Evolutionary conservation across 2,113 vertebrate genomes (phyloP), one percentile per base, ranked within the genome.

Genomic region (Prinia subflava): DNA sequence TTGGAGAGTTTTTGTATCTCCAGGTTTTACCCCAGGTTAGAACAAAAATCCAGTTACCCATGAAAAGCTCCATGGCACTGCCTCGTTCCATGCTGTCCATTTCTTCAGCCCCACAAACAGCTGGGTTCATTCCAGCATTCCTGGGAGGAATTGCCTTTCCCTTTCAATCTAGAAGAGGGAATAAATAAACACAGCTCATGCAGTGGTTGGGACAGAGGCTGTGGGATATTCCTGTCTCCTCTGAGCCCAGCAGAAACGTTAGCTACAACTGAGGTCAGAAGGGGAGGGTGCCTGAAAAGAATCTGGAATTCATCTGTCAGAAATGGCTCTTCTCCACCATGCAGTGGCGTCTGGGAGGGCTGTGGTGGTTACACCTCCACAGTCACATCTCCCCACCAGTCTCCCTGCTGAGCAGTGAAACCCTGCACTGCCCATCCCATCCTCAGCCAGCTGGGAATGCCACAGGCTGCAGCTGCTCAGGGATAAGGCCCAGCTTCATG

Each of bases 1-100:
- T 59, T 63, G 39, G 63, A 55, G 33, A 55, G 60, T 41, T 92
- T 65, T 64, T 79, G 3, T 39, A 35, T 86, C 83, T 92, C 47
- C 62, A 83, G 53, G 28, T 76, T 87, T 92, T 74, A 44, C 35
- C 11, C 31, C 22, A 81, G 28, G 50, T 35, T 69, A 44, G n/a
- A 76, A 50, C 2, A 41, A 70, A 79, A 90, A 79, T 59, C 47
- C 69, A 79, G 24, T 49, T 68, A 20, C 9, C n/a, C 35, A 24
- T 55, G 0, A 67, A 65, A 73, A 63, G 7, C 64, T 64, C 44
- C 52, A 3, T 65, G 69, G 4, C 50, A 50, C 50, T n/a, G 37
- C 39, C 41, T 57, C 0, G 0, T 65, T 49, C 33, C 18, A 2
- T 35, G 30, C 30, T 67, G 7, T 42, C 53, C 30, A 16, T 44